Conservation (phyloP, 2,797 vertebrate genomes). For the Hirundo rustica region DNA sequence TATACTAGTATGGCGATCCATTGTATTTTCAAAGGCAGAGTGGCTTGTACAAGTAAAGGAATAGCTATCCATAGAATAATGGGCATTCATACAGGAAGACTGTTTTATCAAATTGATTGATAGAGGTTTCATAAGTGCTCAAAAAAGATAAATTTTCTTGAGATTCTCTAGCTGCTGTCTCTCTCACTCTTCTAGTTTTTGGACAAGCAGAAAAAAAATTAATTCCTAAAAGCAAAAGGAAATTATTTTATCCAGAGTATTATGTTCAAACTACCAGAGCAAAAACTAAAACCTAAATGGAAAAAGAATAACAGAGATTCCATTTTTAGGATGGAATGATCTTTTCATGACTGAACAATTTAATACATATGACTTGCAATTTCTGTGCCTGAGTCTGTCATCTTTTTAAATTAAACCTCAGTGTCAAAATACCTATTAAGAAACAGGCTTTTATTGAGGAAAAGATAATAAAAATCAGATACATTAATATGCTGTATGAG, state of each 20-base stretch:
- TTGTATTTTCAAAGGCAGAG: neutral
- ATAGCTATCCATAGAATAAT: neutral
- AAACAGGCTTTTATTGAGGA: conserved; percentile 6
- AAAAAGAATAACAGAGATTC: neutral
- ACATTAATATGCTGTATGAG: conserved; percentile 10
- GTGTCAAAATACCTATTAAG: conserved; percentile 36
- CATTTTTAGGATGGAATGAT: neutral
- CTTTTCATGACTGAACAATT: conserved; percentile 19
- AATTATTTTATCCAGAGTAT: neutral
- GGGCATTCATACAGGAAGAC: neutral
- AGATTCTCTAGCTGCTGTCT: neutral
- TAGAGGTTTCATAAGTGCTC: neutral
- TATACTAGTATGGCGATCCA: neutral
- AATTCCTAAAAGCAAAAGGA: neutral
- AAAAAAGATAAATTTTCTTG: neutral
- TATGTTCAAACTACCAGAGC: neutral
- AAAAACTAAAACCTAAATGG: neutral
- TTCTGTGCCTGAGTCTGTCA: neutral
- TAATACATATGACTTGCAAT: neutral
- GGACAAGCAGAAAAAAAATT: neutral
- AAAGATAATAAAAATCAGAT: conserved; percentile 42
- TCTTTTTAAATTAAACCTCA: conserved; percentile 27
- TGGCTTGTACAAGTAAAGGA: neutral
- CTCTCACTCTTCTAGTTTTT: neutral
- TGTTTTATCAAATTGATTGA: neutral